These are phyloP conservation scores for Gastracanthus pulcherrimus DNA, from an alignment of 2,888 invertebrate genomes.

Conservation along the genomic window DNA sequence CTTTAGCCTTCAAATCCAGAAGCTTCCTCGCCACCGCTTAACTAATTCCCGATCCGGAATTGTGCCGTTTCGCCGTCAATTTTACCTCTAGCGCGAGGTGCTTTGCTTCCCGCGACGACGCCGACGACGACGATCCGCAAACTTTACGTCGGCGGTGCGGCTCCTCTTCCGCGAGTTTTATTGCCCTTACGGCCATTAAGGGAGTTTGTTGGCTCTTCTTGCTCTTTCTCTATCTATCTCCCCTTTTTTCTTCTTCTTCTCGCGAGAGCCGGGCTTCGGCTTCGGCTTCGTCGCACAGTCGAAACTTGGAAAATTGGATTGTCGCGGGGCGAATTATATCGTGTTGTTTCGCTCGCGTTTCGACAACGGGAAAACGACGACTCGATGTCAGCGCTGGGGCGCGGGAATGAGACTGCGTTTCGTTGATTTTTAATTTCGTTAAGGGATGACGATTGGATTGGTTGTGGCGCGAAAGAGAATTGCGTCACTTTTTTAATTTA, in stretches of 20 bases:
- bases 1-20: too few species aligned
- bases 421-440: conserved; percentile 2
- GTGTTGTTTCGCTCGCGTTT: not conserved
- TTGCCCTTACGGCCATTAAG: conserved; percentile 45
- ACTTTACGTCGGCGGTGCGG: conserved; percentile 14
- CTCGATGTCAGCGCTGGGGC: not conserved
- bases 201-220: conserved; percentile 37
- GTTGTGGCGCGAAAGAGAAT: not conserved
- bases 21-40: conserved; percentile 30
- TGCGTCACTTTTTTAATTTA: too few species aligned
- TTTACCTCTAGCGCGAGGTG: not conserved
- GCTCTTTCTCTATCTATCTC: not conserved
- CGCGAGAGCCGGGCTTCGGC: not conserved
- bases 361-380: not conserved
- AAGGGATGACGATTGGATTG: not conserved
- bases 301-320: conserved; percentile 49
- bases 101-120: not conserved
- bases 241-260: not conserved
- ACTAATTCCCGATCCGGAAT: conserved; percentile 47
- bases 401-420: not conserved
- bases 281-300: too few species aligned
- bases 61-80: conserved; percentile 44
- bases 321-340: conserved; percentile 21
- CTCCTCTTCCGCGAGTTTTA: conserved; percentile 28
- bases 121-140: not conserved